Evolutionary conservation across 2,888 invertebrate species (phyloP).

Genomic region (Thera obeliscata): DNA sequence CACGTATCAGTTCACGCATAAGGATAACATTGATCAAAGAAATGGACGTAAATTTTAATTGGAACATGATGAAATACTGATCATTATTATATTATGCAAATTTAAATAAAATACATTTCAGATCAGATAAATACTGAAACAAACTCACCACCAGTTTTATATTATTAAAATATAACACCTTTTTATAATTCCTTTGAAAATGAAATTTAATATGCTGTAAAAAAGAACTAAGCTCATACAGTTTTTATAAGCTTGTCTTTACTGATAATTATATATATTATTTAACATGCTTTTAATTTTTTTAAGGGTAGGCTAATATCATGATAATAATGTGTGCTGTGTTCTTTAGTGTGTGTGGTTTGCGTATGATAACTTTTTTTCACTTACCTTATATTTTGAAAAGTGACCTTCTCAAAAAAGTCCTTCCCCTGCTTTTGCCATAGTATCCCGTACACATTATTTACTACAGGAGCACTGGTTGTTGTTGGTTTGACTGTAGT

Average conservation of each 20-base stretch:
- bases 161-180: too few relatives aligned
- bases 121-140: background rate
- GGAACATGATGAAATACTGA: conserved; percentile 5
- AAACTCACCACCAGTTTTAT: too few relatives aligned
- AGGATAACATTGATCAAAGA: conserved; percentile 6
- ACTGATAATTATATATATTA: too few relatives aligned
- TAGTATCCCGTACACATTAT: conserved; percentile 76
- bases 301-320: too few relatives aligned
- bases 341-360: background rate
- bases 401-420: conserved; percentile 69
- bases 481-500: conserved; percentile 61
- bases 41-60: conserved; percentile 9
- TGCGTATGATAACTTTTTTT: background rate
- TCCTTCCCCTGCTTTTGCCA: conserved; percentile 81
- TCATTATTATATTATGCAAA: background rate
- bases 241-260: too few relatives aligned
- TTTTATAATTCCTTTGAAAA: too few relatives aligned
- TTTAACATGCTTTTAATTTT: too few relatives aligned
- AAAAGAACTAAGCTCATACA: too few relatives aligned
- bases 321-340: too few relatives aligned
- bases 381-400: conserved; percentile 77
- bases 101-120: background rate
- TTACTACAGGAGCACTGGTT: conserved; percentile 60
- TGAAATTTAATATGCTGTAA: too few relatives aligned
- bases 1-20: background rate